phyloP scores from a whole-genome alignment of 2,113 vertebrate genomes.

The Dasyornis broadbenti region DNA sequence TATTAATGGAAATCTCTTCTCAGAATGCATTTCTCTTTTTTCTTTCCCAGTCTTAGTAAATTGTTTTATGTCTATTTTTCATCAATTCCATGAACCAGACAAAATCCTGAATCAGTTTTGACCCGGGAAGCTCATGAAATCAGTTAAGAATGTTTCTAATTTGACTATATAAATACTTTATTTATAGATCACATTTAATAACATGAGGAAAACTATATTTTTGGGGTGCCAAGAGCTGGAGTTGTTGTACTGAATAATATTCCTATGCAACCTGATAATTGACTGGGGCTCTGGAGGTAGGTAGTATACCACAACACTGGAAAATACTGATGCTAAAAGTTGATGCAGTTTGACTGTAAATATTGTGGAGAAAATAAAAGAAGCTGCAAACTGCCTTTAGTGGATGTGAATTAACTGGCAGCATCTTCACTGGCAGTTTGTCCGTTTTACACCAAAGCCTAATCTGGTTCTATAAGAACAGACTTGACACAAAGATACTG shows the following conservation, averaged over 20 bases:
- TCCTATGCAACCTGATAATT: background rate
- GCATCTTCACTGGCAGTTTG: background rate
- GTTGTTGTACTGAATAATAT: background rate
- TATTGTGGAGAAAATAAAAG: background rate
- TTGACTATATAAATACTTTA: background rate
- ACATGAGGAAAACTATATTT: background rate
- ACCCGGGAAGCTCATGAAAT: background rate
- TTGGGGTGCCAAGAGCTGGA: background rate
- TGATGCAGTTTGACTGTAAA: background rate
- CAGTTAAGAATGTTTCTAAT: background rate
- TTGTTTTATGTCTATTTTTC: background rate
- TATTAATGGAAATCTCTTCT: background rate
- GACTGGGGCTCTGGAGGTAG: background rate
- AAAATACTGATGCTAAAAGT: background rate
- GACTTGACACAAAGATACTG: background rate
- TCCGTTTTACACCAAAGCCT: background rate
- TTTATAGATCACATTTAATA: background rate
- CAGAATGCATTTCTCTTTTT: background rate
- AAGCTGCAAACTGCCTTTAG: background rate
- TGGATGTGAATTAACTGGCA: background rate
- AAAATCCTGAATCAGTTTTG: background rate
- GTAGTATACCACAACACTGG: background rate
- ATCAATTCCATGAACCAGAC: background rate
- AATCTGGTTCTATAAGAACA: background rate
- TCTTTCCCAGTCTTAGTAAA: background rate